A percentile compares a stretch with the other conserved stretches of the same genome.
Evolutionary conservation across 2,888 invertebrate genomes (phyloP).

Genomic region (Lepetodrilus schrolli): DNA sequence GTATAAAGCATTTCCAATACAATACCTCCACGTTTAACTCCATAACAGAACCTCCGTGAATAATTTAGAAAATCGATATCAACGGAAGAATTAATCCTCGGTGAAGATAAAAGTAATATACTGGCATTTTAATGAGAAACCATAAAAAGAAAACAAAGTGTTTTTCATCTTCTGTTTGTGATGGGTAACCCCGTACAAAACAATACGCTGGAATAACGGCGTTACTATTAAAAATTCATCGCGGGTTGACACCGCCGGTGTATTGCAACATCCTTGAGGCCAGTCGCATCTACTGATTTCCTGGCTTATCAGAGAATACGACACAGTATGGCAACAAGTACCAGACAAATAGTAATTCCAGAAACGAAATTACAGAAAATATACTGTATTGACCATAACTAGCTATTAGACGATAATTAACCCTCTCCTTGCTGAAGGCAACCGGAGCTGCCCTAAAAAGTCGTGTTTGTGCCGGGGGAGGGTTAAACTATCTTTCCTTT

Average conservation of each 20-base stretch:
- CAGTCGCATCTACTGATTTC: no score
- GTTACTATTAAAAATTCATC: background rate
- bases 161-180: background rate
- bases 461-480: no score
- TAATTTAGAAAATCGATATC: slow-evolving; percentile 12
- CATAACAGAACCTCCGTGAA: background rate
- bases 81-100: background rate
- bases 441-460: no score
- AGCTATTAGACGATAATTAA: no score
- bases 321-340: no score
- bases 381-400: no score
- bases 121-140: background rate
- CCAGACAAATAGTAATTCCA: no score
- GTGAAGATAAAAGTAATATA: background rate
- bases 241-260: background rate
- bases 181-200: background rate
- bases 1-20: background rate
- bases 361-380: no score
- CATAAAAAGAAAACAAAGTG: background rate
- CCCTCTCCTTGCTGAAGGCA: no score
- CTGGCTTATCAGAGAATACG: no score
- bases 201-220: background rate
- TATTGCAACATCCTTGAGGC: background rate
- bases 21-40: background rate
- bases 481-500: no score